phyloP scores from a whole-genome alignment of 2,888 invertebrate genomes.

The Phortica magna region DNA sequence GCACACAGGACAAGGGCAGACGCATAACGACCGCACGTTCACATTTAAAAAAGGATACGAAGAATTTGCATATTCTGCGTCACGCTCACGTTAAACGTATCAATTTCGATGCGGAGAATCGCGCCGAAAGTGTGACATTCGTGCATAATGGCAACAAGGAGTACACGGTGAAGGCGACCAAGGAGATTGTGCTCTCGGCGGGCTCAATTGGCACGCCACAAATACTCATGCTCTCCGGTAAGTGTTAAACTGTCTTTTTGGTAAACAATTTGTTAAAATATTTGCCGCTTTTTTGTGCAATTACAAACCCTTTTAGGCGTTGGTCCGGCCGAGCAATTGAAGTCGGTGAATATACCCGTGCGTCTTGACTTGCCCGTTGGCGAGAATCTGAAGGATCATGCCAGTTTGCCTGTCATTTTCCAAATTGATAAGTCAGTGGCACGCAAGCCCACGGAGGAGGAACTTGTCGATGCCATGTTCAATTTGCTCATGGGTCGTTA shows the following conservation, averaged over 20 bases:
- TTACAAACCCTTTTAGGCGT: constrained; percentile 67
- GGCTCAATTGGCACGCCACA: constrained; percentile 96
- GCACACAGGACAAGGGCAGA: constrained; percentile 89
- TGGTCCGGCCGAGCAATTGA: constrained; percentile 72
- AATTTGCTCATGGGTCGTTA: constrained; percentile 79
- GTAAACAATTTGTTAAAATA: background rate
- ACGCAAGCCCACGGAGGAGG: constrained; percentile 75
- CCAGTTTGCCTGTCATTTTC: constrained; percentile 80
- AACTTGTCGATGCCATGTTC: constrained; percentile 75
- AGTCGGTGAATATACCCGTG: constrained; percentile 65
- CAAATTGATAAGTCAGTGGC: constrained; percentile 78
- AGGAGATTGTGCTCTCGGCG: constrained; percentile 91
- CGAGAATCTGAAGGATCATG: constrained; percentile 89
- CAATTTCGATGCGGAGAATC: constrained; percentile 79
- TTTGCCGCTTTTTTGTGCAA: background rate
- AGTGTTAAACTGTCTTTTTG: too few relatives aligned
- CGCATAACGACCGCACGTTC: constrained; percentile 89
- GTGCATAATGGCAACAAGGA: constrained; percentile 79
- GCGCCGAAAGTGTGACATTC: constrained; percentile 79
- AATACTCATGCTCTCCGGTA: constrained; percentile 92
- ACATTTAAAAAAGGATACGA: constrained; percentile 81
- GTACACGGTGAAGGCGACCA: constrained; percentile 80
- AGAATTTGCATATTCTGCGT: constrained; percentile 82
- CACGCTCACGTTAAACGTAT: constrained; percentile 81
- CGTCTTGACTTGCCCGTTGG: constrained; percentile 81